Conservation (phyloP, 2,888 invertebrate genomes). For the Branchinecta sandiegonensis region DNA sequence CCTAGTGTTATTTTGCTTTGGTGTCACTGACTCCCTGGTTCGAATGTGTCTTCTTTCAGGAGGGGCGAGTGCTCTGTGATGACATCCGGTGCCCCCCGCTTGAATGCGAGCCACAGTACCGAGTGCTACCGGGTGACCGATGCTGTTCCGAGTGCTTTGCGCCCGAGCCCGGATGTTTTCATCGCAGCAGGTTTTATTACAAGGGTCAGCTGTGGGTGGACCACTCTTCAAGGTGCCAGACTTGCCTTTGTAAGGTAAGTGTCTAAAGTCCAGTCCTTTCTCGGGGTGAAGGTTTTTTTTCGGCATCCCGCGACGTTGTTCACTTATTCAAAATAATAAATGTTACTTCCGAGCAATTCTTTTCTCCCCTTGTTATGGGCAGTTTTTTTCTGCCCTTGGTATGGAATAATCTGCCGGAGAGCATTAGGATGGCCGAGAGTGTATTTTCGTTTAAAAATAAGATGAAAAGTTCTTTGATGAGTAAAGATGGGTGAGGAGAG, state of each 20-base stretch:
- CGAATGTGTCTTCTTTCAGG: constrained; percentile 20
- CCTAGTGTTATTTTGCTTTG: too few species aligned
- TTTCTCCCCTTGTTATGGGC: too few species aligned
- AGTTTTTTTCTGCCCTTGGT: too few species aligned
- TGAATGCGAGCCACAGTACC: constrained; percentile 20
- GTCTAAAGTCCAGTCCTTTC: not conserved
- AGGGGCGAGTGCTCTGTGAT: constrained; percentile 25
- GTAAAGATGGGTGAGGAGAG: too few species aligned
- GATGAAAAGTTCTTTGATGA: too few species aligned
- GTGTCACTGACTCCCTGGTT: too few species aligned
- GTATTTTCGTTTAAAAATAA: too few species aligned
- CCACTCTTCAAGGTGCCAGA: constrained; percentile 23
- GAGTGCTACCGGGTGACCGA: constrained; percentile 21
- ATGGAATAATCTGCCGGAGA: too few species aligned
- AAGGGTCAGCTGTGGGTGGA: constrained; percentile 25
- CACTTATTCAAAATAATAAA: too few species aligned
- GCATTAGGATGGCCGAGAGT: too few species aligned
- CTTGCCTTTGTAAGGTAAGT: constrained; percentile 24
- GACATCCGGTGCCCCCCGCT: constrained; percentile 24
- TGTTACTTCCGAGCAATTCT: too few species aligned
- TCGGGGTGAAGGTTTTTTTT: not conserved
- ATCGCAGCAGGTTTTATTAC: constrained; percentile 23
- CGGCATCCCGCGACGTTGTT: too few species aligned
- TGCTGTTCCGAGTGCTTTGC: constrained; percentile 24
- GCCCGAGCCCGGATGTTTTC: constrained; percentile 23